phyloP scores from a whole-genome alignment of 2,888 invertebrate species.

The Malacosoma neustria region DNA sequence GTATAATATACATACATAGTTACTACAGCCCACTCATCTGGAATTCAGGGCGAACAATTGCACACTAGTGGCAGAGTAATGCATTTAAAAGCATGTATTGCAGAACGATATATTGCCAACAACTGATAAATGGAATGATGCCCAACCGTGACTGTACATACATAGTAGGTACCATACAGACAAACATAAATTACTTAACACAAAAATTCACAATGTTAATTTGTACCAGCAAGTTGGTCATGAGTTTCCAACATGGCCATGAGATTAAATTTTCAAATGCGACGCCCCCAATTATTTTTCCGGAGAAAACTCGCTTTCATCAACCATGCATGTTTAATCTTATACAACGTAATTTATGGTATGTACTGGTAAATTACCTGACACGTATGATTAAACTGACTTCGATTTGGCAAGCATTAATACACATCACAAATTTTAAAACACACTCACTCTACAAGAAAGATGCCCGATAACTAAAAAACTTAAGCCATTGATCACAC shows the following conservation, averaged over 20 bases:
- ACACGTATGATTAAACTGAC: too few species aligned
- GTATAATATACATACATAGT: background rate
- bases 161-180: slow-evolving; percentile 19
- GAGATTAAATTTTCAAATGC: slow-evolving; percentile 64
- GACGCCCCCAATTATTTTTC: slow-evolving; percentile 47
- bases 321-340: slow-evolving; percentile 40
- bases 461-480: slow-evolving; percentile 57
- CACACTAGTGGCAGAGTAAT: background rate
- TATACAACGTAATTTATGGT: slow-evolving; percentile 29
- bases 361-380: slow-evolving; percentile 20
- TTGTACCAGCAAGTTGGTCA: slow-evolving; percentile 35
- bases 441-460: slow-evolving; percentile 46
- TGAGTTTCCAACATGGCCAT: slow-evolving; percentile 40
- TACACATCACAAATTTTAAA: slow-evolving; percentile 15
- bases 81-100: background rate
- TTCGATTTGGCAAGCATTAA: background rate
- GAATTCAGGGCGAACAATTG: background rate
- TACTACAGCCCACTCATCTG: background rate
- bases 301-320: slow-evolving; percentile 46
- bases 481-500: slow-evolving; percentile 41
- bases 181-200: slow-evolving; percentile 39
- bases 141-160: slow-evolving; percentile 7
- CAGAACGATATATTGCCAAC: slow-evolving; percentile 5
- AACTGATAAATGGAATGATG: slow-evolving; percentile 13
- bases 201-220: slow-evolving; percentile 48